These are phyloP conservation scores for Novumbra hubbsi DNA, from an alignment of 2,797 vertebrate species.

Conservation along the genomic window DNA sequence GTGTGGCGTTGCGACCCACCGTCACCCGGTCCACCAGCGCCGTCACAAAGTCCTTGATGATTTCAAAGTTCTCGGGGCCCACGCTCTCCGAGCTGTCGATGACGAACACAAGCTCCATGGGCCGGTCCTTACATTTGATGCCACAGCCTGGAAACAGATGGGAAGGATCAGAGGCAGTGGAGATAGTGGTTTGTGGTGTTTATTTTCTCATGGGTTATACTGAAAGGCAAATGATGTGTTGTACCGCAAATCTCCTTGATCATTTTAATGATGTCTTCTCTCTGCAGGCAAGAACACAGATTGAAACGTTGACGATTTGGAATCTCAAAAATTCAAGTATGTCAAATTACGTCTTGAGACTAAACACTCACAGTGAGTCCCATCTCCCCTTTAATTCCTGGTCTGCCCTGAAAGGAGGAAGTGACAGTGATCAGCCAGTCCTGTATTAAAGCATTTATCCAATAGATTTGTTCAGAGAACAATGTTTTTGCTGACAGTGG, in stretches of 20 bases:
- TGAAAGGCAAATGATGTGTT: background rate
- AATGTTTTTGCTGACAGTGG: too few species aligned
- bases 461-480: too few species aligned
- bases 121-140: constrained; percentile 88
- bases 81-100: constrained; percentile 94
- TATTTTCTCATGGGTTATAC: background rate
- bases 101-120: constrained; percentile 94
- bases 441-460: background rate
- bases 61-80: constrained; percentile 90
- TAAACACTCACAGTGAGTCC: constrained; percentile 82
- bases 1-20: constrained; percentile 84
- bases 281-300: constrained; percentile 65
- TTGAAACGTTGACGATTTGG: background rate
- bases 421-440: background rate
- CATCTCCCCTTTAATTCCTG: constrained; percentile 83
- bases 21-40: constrained; percentile 87
- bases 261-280: constrained; percentile 88
- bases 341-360: background rate
- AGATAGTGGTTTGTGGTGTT: background rate
- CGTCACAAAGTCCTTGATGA: constrained; percentile 88
- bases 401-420: constrained; percentile 69
- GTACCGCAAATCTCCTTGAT: constrained; percentile 91
- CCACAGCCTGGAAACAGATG: constrained; percentile 78
- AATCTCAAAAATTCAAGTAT: background rate
- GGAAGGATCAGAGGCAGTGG: constrained; percentile 14